A percentile compares a stretch with the other conserved stretches of the same genome.
phyloP scores from a whole-genome alignment of 2,797 vertebrate genomes.

The Pelodytes ibericus region DNA sequence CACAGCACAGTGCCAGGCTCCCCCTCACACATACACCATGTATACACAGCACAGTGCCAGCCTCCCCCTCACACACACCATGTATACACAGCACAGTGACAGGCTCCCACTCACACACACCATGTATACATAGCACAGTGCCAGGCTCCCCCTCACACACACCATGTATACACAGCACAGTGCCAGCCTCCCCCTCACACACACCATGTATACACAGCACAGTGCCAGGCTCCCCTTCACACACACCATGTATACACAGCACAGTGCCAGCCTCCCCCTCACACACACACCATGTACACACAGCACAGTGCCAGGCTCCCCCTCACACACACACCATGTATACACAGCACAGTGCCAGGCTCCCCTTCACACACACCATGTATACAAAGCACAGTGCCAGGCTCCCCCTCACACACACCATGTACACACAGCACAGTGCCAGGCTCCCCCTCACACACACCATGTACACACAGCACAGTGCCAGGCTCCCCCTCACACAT shows the following conservation, averaged over 20 bases:
- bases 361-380: neutral
- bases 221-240: too few relatives aligned
- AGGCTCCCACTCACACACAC: neutral
- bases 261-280: too few relatives aligned
- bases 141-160: neutral
- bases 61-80: neutral
- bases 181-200: neutral
- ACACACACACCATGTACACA: too few relatives aligned
- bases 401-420: too few relatives aligned
- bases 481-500: too few relatives aligned
- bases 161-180: neutral
- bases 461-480: too few relatives aligned
- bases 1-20: neutral
- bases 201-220: neutral
- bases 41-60: neutral
- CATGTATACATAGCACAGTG: neutral
- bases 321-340: too few relatives aligned
- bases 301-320: too few relatives aligned
- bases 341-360: neutral
- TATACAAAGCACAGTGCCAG: neutral
- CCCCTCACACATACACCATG: too few relatives aligned
- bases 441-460: too few relatives aligned
- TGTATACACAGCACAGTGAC: constrained; percentile 4
- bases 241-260: too few relatives aligned
- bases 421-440: too few relatives aligned